Percentiles rank a stretch among this genome's conserved stretches.
Conservation (phyloP, 2,888 invertebrate genomes). For the Sphecodes monilicornis region DNA sequence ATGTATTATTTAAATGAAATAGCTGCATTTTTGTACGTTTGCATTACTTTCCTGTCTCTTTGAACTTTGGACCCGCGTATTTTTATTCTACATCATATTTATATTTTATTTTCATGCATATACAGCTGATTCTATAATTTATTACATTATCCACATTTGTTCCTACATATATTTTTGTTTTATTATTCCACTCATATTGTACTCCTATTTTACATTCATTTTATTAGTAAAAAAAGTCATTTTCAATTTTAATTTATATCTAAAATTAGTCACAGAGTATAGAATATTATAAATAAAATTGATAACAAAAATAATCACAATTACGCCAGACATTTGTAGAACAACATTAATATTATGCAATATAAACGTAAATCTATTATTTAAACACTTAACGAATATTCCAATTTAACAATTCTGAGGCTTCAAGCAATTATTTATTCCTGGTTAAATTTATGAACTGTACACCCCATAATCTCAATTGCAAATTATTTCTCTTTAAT, state of each 20-base stretch:
- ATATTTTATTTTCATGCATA: no score
- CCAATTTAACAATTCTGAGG: no score
- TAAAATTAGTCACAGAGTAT: not conserved
- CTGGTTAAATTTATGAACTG: no score
- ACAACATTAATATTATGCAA: not conserved
- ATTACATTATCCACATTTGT: not conserved
- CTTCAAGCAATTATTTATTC: no score
- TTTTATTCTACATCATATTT: no score
- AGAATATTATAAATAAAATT: not conserved
- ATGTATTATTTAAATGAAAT: constrained; percentile 6
- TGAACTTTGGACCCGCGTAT: not conserved
- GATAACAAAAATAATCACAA: not conserved
- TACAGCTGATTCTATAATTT: no score
- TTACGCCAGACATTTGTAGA: not conserved
- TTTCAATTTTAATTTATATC: not conserved
- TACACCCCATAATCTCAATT: not conserved
- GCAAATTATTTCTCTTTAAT: not conserved
- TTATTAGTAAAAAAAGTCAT: not conserved
- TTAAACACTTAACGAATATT: not conserved
- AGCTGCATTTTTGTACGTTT: not conserved
- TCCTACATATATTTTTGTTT: not conserved
- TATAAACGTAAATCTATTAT: not conserved
- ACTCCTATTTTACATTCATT: not conserved
- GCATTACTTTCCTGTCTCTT: not conserved
- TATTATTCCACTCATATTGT: not conserved